Conservation (phyloP, 37 sponge, comb jelly and placozoan species). For the Ephydatia muelleri region DNA sequence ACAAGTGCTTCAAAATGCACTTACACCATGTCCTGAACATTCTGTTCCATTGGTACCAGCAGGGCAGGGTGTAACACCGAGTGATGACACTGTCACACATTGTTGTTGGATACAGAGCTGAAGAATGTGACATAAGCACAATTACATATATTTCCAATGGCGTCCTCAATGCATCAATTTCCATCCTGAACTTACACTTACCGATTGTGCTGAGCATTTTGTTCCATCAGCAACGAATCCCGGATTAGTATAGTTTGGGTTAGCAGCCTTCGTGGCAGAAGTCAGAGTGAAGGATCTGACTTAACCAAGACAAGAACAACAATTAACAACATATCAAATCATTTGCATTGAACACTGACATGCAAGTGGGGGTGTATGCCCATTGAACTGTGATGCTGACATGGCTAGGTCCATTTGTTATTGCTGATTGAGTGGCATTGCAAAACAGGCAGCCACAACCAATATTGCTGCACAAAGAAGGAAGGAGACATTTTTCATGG, state of each 20-base stretch:
- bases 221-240: constrained; percentile 47
- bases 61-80: constrained; percentile 40
- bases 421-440: not conserved
- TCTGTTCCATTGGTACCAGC: constrained; percentile 34
- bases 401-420: not conserved
- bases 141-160: not conserved
- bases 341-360: not conserved
- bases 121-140: not conserved
- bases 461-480: constrained; percentile 11
- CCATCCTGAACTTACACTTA: not conserved
- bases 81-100: constrained; percentile 20
- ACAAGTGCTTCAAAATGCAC: not conserved
- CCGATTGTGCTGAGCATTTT: constrained; percentile 40
- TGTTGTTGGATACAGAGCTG: constrained; percentile 45
- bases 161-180: not conserved
- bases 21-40: constrained; percentile 68
- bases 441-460: not conserved
- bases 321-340: not conserved
- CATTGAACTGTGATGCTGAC: not conserved
- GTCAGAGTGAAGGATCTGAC: constrained; percentile 35
- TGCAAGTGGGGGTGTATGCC: not conserved
- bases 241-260: constrained; percentile 8
- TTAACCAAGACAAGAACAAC: not conserved
- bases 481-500: not conserved
- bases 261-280: not conserved